Evolutionary conservation across 2,113 vertebrate genomes (phyloP), one percentile per base, ranked within the genome.

Genomic region (Nymphicus hollandicus): DNA sequence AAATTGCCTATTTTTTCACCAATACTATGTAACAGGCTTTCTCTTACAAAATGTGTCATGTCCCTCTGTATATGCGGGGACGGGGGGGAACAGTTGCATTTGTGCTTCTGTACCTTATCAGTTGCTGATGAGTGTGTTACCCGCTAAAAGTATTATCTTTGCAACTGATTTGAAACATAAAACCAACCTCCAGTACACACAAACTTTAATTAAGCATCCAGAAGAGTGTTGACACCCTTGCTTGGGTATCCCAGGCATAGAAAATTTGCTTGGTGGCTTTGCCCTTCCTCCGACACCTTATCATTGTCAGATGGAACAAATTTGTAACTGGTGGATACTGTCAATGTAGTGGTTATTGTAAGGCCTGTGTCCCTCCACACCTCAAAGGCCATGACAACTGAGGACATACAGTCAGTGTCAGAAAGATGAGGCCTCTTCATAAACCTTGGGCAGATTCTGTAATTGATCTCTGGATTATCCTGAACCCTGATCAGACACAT

Each of bases 351-450:
- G 31, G 41, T 60, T 35, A 2, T 33, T 58, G 4, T 9, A 13
- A 13, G 12, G 9, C 6, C n/a, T 20, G 12, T 46, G 60, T 76
- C 29, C 52, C 5, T 70, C 16, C 20, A 11, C 0, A 0, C 24
- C 13, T 39, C 4, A 47, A 64, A 50, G 31, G 27, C 37, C 24
- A 2, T 46, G 68, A 19, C 33, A 25, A 18, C 43, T 14, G 14
- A 39, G 37, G 27, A 4, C 7, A 1, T 44, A 9, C 2, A 31
- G 8, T 10, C 11, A 29, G 44, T 35, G 4, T 7, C 6, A 56
- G 58, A 8, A 25, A 39, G 15, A 13, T 29, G 33, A 37, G 23
- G 25, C 33, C 19, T 55, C 17, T 1, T 0, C 22, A 8, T 29
- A 52, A 60, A 61, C 17, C 23, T 44, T 25, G 43, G 29, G 23